Evolutionary conservation across 30 jellyfish, hydroid and myxozoan genomes (phyloP).

Genomic region (Hydractinia echinata): DNA sequence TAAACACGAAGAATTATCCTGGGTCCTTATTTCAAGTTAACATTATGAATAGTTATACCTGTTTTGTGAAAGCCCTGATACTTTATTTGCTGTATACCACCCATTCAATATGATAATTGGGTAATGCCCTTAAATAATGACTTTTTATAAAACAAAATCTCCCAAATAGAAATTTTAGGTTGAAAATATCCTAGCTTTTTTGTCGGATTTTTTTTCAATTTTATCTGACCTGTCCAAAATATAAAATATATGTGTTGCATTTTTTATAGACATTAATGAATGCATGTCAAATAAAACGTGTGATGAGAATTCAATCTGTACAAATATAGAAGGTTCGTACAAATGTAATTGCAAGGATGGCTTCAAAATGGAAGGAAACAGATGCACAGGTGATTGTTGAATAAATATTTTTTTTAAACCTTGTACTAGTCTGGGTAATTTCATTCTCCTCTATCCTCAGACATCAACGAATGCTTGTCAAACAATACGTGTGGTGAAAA

Average conservation of each 20-base stretch:
- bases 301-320: not conserved
- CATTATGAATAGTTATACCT: too few relatives aligned
- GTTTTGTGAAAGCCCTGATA: too few relatives aligned
- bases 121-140: too few relatives aligned
- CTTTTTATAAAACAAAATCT: not conserved
- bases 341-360: not conserved
- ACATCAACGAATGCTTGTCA: not conserved
- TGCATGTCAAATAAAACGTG: not conserved
- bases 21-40: too few relatives aligned
- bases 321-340: slow-evolving; percentile 13
- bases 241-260: not conserved
- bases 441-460: not conserved
- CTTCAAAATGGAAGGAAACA: not conserved
- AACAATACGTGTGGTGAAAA: not conserved
- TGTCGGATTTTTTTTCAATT: not conserved
- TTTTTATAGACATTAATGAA: slow-evolving; percentile 12
- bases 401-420: not conserved
- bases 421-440: not conserved
- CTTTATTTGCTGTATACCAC: too few relatives aligned
- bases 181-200: not conserved
- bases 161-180: not conserved
- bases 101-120: too few relatives aligned
- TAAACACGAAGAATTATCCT: too few relatives aligned
- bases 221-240: not conserved
- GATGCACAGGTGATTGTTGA: not conserved